Evolutionary conservation across 2,797 vertebrate species (phyloP), one percentile per base, ranked within the genome.

Genomic region (Poeciliopsis gracilis): DNA sequence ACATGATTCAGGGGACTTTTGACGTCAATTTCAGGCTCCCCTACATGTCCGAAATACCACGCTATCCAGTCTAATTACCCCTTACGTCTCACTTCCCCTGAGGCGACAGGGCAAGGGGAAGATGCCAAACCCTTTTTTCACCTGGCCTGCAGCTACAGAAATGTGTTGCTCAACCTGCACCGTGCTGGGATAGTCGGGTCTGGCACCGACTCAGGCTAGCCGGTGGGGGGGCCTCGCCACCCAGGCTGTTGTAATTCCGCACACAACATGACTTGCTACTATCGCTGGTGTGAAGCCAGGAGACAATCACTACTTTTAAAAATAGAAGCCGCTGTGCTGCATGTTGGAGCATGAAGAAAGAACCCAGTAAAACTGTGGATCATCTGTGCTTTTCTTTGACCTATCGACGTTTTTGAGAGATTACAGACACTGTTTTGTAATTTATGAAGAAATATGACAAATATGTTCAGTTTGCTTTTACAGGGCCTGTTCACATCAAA

Each of bases 191-290:
- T 70, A 84, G 78, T 18, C 25, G 69, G 70, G 57, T 46, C 78
- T 93, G 90, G 90, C 91, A 86, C 73, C 3, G 25, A 75, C 72
- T 85, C 86, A 85, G 72, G 59, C 77, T 82, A 69, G 79, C 84
- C 78, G 72, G 36, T 55, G 81, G 28, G 70, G 80, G 86, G 77
- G 77, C 75, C 72, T 73, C 76, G 74, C 84, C 75, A 67, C 80
- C n/a, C 74, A 84, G 88, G 77, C 75, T 77, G 72, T 86, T 90
- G 87, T 87, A 87, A 90, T 90, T 90, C 88, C 79, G 72, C 78
- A 85, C 84, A 88, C 85, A 85, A 86, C 87, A 84, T 75, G 80
- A 81, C 41, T 43, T 78, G 75, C 83, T 77, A 77, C 84, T 80
- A 41, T 75, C 33, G 49, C 77, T 77, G 75, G 72, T 77, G 55